Evolutionary conservation across 2,797 vertebrate genomes (phyloP).

Genomic region (Valencia hispanica): DNA sequence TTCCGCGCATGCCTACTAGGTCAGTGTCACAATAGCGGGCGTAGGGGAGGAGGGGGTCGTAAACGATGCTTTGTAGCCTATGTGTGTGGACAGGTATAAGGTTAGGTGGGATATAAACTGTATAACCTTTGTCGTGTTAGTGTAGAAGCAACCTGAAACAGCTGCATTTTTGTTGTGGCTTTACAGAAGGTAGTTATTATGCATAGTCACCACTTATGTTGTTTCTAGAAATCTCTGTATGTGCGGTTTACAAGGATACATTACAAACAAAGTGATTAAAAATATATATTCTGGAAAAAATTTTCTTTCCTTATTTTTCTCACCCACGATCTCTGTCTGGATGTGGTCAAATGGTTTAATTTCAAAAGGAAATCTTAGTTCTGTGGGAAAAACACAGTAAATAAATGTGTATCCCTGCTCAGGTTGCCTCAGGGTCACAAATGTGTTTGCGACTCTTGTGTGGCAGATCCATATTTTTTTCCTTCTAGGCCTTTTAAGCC

Average conservation of each 20-base stretch:
- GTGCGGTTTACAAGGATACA: neutral
- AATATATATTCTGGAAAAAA: neutral
- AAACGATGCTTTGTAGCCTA: too few species aligned
- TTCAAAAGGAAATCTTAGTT: neutral
- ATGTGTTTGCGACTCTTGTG: constrained; percentile 7
- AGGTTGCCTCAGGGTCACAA: constrained; percentile 1
- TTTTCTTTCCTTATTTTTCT: neutral
- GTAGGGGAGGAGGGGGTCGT: too few species aligned
- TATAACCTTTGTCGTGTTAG: too few species aligned
- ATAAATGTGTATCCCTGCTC: neutral
- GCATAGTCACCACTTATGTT: neutral
- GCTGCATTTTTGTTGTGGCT: neutral
- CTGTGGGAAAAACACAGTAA: neutral
- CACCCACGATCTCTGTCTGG: neutral
- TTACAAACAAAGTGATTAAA: neutral
- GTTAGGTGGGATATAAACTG: too few species aligned
- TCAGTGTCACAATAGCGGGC: too few species aligned
- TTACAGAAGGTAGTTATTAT: neutral
- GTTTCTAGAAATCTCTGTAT: neutral
- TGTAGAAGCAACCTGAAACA: too few species aligned
- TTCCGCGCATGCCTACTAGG: too few species aligned
- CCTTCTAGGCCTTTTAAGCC: constrained; percentile 44
- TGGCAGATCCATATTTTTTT: constrained; percentile 27
- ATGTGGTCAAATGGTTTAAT: neutral
- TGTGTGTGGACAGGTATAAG: too few species aligned